phyloP scores from a whole-genome alignment of 1,140 invertebrate genomes.

The Ceratoteleas bidentatus region DNA sequence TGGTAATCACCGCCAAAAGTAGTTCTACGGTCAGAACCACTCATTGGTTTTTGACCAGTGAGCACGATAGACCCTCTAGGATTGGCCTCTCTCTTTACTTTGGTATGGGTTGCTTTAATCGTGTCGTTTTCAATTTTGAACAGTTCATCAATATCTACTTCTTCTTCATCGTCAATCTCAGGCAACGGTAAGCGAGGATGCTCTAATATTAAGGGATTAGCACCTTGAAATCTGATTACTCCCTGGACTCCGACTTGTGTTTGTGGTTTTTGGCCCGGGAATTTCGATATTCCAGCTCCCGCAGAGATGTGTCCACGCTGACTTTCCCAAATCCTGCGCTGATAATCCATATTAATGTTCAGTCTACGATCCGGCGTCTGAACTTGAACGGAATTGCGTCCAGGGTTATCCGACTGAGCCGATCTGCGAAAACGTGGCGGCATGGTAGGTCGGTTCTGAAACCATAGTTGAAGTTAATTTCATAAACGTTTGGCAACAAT shows the following conservation, averaged over 20 bases:
- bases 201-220: conserved; percentile 17
- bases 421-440: conserved; percentile 47
- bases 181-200: neutral
- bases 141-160: too few relatives aligned
- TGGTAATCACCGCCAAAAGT: conserved; percentile 59
- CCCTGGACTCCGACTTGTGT: conserved; percentile 65
- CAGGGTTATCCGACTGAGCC: conserved; percentile 30
- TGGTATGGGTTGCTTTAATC: too few relatives aligned
- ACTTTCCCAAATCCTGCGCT: conserved; percentile 64
- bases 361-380: conserved; percentile 66
- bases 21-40: conserved; percentile 65
- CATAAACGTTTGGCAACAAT: neutral
- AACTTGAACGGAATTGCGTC: conserved; percentile 40
- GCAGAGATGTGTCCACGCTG: conserved; percentile 66
- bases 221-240: conserved; percentile 55
- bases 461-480: conserved; percentile 11
- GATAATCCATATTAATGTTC: conserved; percentile 64
- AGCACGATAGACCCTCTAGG: conserved; percentile 34
- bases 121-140: too few relatives aligned
- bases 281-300: conserved; percentile 60
- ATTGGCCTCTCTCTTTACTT: conserved; percentile 42
- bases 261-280: conserved; percentile 64
- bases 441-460: conserved; percentile 51
- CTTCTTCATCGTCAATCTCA: neutral
- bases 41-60: conserved; percentile 58